A percentile compares a stretch with the other conserved stretches of the same genome.
These are phyloP conservation scores for Papilio machaon DNA, from an alignment of 1,140 invertebrate species.

Conservation along the genomic window DNA sequence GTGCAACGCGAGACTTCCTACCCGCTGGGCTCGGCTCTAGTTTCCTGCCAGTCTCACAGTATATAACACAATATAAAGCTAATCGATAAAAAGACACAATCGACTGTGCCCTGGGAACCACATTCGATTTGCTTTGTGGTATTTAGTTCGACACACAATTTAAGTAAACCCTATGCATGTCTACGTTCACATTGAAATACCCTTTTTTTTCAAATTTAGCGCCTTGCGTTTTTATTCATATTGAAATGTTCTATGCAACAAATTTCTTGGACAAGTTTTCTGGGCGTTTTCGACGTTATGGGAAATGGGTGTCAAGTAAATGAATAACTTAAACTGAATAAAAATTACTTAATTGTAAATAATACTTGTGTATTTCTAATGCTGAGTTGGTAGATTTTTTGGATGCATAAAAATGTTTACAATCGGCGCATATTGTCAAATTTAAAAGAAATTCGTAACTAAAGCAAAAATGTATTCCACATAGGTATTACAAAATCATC, in stretches of 20 bases:
- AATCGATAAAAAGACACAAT: constrained; percentile 67
- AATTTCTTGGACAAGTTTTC: too few relatives aligned
- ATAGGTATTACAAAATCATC: too few relatives aligned
- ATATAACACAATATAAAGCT: constrained; percentile 51
- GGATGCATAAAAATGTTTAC: not conserved
- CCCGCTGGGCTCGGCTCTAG: constrained; percentile 61
- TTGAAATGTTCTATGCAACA: too few relatives aligned
- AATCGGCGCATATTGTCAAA: not conserved
- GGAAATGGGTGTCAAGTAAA: not conserved
- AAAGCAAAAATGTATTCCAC: too few relatives aligned
- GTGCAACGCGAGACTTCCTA: constrained; percentile 59
- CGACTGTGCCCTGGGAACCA: constrained; percentile 64
- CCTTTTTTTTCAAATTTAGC: too few relatives aligned
- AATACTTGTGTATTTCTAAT: not conserved
- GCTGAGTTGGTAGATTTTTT: not conserved
- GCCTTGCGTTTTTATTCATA: too few relatives aligned
- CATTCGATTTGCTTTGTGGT: constrained; percentile 33
- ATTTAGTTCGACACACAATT: constrained; percentile 25
- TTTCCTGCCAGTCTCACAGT: constrained; percentile 68
- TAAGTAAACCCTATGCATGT: not conserved
- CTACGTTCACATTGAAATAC: not conserved
- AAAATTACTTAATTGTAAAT: not conserved
- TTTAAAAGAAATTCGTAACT: too few relatives aligned
- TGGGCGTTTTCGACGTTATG: too few relatives aligned
- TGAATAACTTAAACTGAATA: not conserved